A percentile compares a stretch with the other conserved stretches of the same genome.
Conservation (phyloP, 2,113 vertebrate species). For the Lophius piscatorius region DNA sequence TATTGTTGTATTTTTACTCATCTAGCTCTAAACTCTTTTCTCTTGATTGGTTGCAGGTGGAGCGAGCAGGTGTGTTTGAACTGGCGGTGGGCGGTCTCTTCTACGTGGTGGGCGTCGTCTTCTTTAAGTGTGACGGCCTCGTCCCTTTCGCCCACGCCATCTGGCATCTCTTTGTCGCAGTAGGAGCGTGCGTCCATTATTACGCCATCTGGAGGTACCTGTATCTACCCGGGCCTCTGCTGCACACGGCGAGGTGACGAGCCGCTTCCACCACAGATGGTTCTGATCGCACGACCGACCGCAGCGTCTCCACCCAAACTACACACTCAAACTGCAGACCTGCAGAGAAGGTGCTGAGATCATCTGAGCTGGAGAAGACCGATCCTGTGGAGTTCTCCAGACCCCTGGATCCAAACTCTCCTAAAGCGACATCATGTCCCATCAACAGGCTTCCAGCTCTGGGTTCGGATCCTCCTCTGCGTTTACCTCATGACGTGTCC, state of each 20-base stretch:
- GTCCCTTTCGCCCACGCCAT: slow-evolving; percentile 96
- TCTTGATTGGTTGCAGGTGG: slow-evolving; percentile 86
- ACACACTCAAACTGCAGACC: no score
- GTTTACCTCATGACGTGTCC: no score
- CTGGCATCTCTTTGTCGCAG: slow-evolving; percentile 94
- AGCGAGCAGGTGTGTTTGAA: slow-evolving; percentile 89
- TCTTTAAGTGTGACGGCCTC: slow-evolving; percentile 94
- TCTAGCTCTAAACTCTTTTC: no score
- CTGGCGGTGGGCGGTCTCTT: slow-evolving; percentile 86
- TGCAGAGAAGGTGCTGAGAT: no score
- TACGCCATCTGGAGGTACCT: slow-evolving; percentile 96
- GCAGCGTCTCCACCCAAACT: no score
- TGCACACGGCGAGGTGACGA: slow-evolving; percentile 76
- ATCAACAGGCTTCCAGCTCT: no score
- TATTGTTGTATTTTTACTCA: no score
- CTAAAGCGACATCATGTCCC: no score
- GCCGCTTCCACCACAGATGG: neutral
- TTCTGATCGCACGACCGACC: neutral
- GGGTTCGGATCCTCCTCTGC: no score
- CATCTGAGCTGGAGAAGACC: no score
- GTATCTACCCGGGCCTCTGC: slow-evolving; percentile 73
- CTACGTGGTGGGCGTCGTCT: slow-evolving; percentile 89
- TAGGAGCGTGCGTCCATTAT: slow-evolving; percentile 88
- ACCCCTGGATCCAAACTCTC: no score
- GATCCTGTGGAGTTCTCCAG: no score